phyloP scores from a whole-genome alignment of 2,113 vertebrate species.

The Burhinus bistriatus region DNA sequence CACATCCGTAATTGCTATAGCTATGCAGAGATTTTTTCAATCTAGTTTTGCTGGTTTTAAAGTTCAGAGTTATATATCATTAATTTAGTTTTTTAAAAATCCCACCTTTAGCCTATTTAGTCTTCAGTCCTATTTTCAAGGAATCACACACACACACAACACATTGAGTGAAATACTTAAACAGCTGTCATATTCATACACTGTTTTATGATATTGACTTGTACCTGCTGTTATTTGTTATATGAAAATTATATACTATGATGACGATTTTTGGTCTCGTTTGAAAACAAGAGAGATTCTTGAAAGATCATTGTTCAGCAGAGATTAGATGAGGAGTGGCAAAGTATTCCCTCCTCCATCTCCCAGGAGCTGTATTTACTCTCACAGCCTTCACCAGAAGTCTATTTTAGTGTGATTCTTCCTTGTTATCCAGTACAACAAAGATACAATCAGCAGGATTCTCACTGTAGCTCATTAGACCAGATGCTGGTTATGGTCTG shows the following conservation, averaged over 20 bases:
- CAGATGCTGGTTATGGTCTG: conserved; percentile 24
- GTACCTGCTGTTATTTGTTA: background rate
- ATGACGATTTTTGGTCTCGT: background rate
- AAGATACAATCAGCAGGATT: background rate
- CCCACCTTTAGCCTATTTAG: background rate
- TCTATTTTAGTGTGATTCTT: background rate
- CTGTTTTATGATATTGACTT: background rate
- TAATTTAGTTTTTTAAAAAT: background rate
- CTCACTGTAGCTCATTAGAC: conserved; percentile 43
- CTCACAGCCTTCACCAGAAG: background rate
- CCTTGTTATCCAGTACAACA: conserved; percentile 18
- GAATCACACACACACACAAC: background rate
- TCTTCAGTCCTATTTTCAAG: background rate
- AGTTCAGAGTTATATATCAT: background rate
- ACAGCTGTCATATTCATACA: background rate
- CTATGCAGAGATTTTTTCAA: background rate
- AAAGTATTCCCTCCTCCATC: background rate
- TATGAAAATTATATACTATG: background rate
- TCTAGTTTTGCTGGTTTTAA: background rate
- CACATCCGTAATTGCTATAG: background rate
- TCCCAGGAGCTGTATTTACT: background rate
- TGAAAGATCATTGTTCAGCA: background rate
- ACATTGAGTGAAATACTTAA: background rate
- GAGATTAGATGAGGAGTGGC: background rate
- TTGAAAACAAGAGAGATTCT: background rate